Percentiles rank a stretch among this genome's conserved stretches.
Conservation (phyloP, 2,888 invertebrate species). For the Cabera pusaria region DNA sequence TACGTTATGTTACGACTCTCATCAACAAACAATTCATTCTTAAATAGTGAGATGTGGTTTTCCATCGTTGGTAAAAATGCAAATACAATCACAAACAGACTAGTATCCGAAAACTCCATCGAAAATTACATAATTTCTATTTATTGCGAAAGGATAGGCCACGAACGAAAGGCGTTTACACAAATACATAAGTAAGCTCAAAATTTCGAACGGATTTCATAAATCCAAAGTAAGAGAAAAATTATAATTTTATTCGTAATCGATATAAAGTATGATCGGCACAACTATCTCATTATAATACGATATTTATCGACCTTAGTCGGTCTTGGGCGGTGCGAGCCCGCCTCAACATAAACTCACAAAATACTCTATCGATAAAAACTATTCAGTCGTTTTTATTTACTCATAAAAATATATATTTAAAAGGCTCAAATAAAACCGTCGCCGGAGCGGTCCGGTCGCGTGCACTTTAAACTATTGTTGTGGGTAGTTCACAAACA, state of each 20-base stretch:
- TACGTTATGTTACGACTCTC: conserved; percentile 50
- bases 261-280: conserved; percentile 64
- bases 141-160: conserved; percentile 75
- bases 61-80: conserved; percentile 75
- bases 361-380: conserved; percentile 80
- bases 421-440: conserved; percentile 81
- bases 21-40: conserved; percentile 69
- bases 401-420: conserved; percentile 82
- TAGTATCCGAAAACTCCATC: conserved; percentile 77
- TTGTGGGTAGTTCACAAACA: no score
- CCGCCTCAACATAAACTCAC: conserved; percentile 73
- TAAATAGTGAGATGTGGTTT: conserved; percentile 78
- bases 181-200: conserved; percentile 73
- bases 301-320: conserved; percentile 75
- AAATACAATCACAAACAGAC: conserved; percentile 81
- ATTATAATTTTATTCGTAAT: conserved; percentile 51
- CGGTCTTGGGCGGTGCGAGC: conserved; percentile 56
- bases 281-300: conserved; percentile 77
- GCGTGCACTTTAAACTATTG: conserved; percentile 22
- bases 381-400: conserved; percentile 83
- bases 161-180: conserved; percentile 71
- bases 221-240: conserved; percentile 62
- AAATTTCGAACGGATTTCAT: conserved; percentile 72
- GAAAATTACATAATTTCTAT: conserved; percentile 67
- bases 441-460: conserved; percentile 44